Base-by-base conservation (phyloP, 2,888 invertebrate genomes). In the Chelonus formosanus region DNA sequence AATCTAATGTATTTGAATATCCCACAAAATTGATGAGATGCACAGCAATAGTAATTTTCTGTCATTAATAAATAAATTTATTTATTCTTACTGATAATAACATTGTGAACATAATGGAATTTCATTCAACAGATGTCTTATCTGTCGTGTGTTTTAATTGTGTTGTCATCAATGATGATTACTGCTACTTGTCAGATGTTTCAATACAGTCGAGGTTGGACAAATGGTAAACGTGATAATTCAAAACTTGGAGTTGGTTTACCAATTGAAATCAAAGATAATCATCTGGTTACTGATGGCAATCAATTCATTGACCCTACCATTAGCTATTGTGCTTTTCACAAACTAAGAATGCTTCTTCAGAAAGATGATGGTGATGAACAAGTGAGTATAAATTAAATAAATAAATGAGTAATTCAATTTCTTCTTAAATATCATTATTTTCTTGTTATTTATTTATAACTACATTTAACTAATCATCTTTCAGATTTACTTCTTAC, bases 171-270 rank as follows among this genome's bases (percentile, higher is more conserved):
- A 72, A 80, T 86, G 20, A 72, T 88, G 50, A 82, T 85, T 0
- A 80, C 85, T 3, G 86, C 86, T 55, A 79, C 86, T 0, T 88
- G 89, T 0, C 92, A 92, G 84, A 92, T 91, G 4, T 92, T 92
- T 85, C 92, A 92, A 77, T 92, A 92, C 82, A 92, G 91, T 48
- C 85, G 90, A 0, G 92, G 92, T 4, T 92, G 92, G 92, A 92
- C 90, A 69, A 92, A 91, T 76, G 92, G 92, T 32, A 91, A 91
- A 75, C 84, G 90, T 0, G 75, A 79, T n/a, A 73, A 66, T 34
- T 44, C 61, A 40, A 44, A n/a, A 62, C 44, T 55, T 20, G 55
- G 48, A n/a, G 20, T n/a, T 48, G 60, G 4, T 31, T 53, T 62
- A 31, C 57, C 60, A 6, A 35, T 65, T 62, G 67, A 65, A 45